phyloP scores from a whole-genome alignment of 2,113 vertebrate genomes.

The Apodemus sylvaticus region DNA sequence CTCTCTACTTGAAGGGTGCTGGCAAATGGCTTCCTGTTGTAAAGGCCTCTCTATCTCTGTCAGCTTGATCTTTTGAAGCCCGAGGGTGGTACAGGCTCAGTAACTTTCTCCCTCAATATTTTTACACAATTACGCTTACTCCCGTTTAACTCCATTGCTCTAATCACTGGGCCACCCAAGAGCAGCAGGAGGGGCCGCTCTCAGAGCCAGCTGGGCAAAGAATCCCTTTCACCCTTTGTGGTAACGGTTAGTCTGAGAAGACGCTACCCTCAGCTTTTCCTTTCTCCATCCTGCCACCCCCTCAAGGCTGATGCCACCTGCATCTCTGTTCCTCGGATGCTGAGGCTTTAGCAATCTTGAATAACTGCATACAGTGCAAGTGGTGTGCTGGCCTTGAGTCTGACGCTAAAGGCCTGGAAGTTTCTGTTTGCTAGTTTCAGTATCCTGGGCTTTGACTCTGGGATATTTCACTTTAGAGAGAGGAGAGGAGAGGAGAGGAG shows the following conservation, averaged over 20 bases:
- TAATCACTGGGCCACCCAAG: slow-evolving; percentile 46
- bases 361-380: background rate
- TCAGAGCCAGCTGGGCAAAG: background rate
- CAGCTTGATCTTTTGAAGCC: background rate
- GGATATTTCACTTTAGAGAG: background rate
- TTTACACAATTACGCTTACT: slow-evolving; percentile 49
- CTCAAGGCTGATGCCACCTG: background rate
- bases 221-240: background rate
- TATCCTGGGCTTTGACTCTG: background rate
- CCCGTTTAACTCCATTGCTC: slow-evolving; percentile 38
- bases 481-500: no score
- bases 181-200: background rate
- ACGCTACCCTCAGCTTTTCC: background rate
- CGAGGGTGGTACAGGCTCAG: background rate
- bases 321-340: background rate
- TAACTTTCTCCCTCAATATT: background rate
- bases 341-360: background rate
- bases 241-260: background rate
- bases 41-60: background rate
- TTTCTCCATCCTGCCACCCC: background rate
- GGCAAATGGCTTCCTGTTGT: background rate
- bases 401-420: background rate
- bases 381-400: background rate
- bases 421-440: slow-evolving; percentile 10
- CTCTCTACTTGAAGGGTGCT: slow-evolving; percentile 33